Conservation (phyloP, 2,888 invertebrate species). For the Ptychoptera contaminata region DNA sequence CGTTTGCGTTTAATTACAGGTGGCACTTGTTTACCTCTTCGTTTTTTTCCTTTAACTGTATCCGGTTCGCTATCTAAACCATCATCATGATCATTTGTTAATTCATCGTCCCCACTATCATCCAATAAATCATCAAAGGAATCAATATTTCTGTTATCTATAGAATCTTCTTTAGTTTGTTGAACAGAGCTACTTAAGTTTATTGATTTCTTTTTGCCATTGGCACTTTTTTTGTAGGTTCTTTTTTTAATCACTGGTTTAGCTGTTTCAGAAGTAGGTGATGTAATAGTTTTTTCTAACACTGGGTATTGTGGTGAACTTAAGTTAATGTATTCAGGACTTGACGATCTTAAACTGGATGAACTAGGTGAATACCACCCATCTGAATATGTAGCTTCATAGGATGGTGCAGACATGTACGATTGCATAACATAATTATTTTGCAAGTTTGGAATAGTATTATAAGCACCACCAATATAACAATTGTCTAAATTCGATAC, state of each 20-base stretch:
- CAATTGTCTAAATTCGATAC: too few species aligned
- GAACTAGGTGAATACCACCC: slow-evolving; percentile 31
- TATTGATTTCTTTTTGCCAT: neutral
- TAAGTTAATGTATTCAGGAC: slow-evolving; percentile 29
- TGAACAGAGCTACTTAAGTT: neutral
- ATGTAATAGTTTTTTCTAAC: neutral
- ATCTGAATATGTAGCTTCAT: slow-evolving; percentile 23
- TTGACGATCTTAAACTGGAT: slow-evolving; percentile 29
- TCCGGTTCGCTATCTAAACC: neutral
- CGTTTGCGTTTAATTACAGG: slow-evolving; percentile 67
- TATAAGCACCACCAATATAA: too few species aligned
- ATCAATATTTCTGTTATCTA: too few species aligned
- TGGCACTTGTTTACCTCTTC: slow-evolving; percentile 51
- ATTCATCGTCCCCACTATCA: neutral
- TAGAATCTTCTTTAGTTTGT: too few species aligned
- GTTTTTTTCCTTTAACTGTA: slow-evolving; percentile 29
- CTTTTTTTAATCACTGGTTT: slow-evolving; percentile 4
- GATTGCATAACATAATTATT: too few species aligned
- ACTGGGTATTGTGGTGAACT: slow-evolving; percentile 13
- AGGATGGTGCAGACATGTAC: neutral
- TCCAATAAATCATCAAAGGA: too few species aligned
- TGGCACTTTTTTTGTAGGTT: neutral
- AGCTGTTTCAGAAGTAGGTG: neutral
- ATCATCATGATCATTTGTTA: neutral
- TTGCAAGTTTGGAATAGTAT: too few species aligned